Base-by-base conservation (phyloP, 2,113 vertebrate species). In the Pterocles gutturalis region DNA sequence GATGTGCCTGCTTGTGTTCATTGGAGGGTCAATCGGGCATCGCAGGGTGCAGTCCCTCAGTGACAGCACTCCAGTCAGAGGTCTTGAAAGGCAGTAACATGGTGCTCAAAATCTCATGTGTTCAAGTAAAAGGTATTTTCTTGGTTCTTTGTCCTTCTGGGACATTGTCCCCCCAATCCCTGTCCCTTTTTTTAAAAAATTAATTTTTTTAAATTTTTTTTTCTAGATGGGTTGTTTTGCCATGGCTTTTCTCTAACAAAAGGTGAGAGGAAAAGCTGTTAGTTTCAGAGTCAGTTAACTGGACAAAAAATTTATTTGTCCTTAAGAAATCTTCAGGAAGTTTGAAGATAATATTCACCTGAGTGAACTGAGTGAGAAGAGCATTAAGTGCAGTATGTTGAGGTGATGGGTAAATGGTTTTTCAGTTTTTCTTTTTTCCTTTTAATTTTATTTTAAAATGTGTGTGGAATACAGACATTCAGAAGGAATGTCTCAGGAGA, bases 101-200 rank as follows among this genome's bases (percentile, higher is more conserved):
- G 2, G 2, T 54, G 29, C 17, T 76, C 45, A 84, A 87, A 78
- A 45, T 17, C 24, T 13, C 0, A 0, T 33, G 9, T n/a, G 26
- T 22, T 45, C 46, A 41, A 17, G 20, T 41, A 22, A 57, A 49
- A 89, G 21, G 11, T 70, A 29, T 78, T 87, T 48, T 53, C 64
- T 78, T 41, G n/a, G 2, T 4, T 78, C 69, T 36, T 71, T 19
- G 13, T 75, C 48, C 25, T 85, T 70, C 29, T 62, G 48, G 13
- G 18, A 34, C 2, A 0, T 54, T 75, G 7, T 36, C 1, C 3
- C 5, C 6, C 1, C 2, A 13, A 5, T 28, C 38, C 38, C 38
- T 38, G 38, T 7, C 14, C 46, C 21, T 4, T 4, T 55, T 82
- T 81, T 51, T 3, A 38, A 38, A 38, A 38, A 38, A 38, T 38